Evolutionary conservation across 2,797 vertebrate genomes (phyloP).

Genomic region (Xiphophorus birchmanni): DNA sequence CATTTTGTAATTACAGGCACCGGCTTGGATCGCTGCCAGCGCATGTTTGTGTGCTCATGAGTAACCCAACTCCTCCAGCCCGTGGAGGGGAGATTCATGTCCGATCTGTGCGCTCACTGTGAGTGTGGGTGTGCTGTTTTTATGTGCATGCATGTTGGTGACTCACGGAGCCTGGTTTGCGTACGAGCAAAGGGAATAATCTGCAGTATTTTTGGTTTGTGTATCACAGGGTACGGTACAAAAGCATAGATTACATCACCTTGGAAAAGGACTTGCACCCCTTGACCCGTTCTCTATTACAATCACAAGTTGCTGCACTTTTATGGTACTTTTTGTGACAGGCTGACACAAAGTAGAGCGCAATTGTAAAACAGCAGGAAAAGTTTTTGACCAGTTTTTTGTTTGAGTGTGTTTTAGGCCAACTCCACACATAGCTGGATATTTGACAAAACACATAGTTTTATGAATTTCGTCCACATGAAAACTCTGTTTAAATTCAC

Average conservation of each 20-base stretch:
- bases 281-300: background rate
- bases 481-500: too few relatives aligned
- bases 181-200: constrained; percentile 45
- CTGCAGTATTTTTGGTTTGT: constrained; percentile 24
- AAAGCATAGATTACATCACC: background rate
- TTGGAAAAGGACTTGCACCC: background rate
- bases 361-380: background rate
- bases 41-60: constrained; percentile 74
- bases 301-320: background rate
- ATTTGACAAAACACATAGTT: too few relatives aligned
- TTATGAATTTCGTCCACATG: too few relatives aligned
- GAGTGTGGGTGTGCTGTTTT: constrained; percentile 43
- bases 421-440: background rate
- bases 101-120: constrained; percentile 65
- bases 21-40: constrained; percentile 69
- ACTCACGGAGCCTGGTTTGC: constrained; percentile 53
- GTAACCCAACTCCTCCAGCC: constrained; percentile 74
- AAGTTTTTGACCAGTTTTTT: background rate
- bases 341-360: background rate
- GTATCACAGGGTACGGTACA: constrained; percentile 14
- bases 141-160: constrained; percentile 54
- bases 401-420: background rate
- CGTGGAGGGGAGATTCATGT: constrained; percentile 70
- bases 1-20: constrained; percentile 75
- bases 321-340: background rate